phyloP scores from a whole-genome alignment of 2,888 invertebrate genomes.

The Pseudeuparius sepicola region DNA sequence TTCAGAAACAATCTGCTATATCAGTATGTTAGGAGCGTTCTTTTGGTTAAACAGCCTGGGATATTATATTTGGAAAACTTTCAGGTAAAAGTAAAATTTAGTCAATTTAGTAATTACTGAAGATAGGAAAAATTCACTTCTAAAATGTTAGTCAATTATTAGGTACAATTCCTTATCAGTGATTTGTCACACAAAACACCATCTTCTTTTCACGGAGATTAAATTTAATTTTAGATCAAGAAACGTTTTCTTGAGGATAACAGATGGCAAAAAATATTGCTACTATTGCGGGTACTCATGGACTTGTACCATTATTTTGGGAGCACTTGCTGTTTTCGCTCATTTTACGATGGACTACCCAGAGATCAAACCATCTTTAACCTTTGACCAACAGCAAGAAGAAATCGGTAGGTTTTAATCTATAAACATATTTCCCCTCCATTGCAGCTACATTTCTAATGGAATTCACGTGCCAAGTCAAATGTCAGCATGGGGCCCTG shows the following conservation, averaged over 20 bases:
- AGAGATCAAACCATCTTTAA: constrained; percentile 39
- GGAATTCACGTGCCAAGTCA: no score
- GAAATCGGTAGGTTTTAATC: constrained; percentile 55
- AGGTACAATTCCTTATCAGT: no score
- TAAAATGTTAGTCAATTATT: no score
- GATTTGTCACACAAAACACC: no score
- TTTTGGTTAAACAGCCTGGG: constrained; percentile 82
- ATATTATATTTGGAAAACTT: constrained; percentile 82
- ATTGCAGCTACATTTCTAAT: no score
- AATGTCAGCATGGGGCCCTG: no score
- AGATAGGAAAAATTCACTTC: constrained; percentile 4
- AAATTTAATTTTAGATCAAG: constrained; percentile 55
- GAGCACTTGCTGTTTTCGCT: constrained; percentile 66
- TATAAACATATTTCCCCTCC: no score
- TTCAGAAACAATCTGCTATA: constrained; percentile 67
- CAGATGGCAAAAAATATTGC: constrained; percentile 78
- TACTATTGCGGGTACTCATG: constrained; percentile 78
- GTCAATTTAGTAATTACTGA: no score
- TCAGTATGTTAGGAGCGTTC: constrained; percentile 69
- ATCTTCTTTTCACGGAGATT: no score
- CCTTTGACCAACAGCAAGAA: constrained; percentile 53
- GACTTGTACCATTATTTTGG: constrained; percentile 61
- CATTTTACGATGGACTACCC: constrained; percentile 69
- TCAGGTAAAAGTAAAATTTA: constrained; percentile 49
- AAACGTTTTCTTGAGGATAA: constrained; percentile 74